These are phyloP conservation scores for Macropodus opercularis DNA, from an alignment of 2,797 vertebrate genomes.

Conservation along the genomic window DNA sequence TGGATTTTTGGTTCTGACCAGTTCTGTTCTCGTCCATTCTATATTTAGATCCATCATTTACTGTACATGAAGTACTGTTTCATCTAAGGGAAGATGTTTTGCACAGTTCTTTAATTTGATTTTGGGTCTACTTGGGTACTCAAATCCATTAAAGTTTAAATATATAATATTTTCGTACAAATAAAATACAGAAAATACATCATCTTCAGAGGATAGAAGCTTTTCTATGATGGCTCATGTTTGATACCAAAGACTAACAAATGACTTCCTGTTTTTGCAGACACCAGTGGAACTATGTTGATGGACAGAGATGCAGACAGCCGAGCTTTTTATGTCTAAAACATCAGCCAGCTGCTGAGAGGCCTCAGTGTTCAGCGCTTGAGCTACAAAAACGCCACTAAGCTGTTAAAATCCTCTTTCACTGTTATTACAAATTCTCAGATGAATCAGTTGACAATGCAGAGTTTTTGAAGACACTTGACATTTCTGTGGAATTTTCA, in stretches of 20 bases:
- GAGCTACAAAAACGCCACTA: constrained; percentile 66
- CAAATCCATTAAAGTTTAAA: constrained; percentile 4
- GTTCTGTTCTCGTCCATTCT: constrained; percentile 16
- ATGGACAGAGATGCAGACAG: constrained; percentile 43
- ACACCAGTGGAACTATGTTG: constrained; percentile 60
- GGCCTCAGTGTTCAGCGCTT: constrained; percentile 55
- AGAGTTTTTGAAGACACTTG: constrained; percentile 7
- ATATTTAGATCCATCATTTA: constrained; percentile 45
- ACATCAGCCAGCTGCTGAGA: constrained; percentile 52
- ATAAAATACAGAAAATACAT: neutral
- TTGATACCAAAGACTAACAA: constrained; percentile 44
- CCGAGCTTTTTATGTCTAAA: constrained; percentile 41
- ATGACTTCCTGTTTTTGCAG: constrained; percentile 67
- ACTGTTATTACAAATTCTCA: constrained; percentile 38
- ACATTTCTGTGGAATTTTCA: constrained; percentile 19
- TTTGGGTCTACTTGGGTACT: neutral
- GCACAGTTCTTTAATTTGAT: constrained; percentile 7
- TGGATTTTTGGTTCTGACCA: constrained; percentile 38
- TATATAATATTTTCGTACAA: neutral
- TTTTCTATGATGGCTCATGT: constrained; percentile 1
- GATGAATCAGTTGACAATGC: constrained; percentile 15
- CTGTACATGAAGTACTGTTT: constrained; percentile 37
- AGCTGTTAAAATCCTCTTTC: constrained; percentile 37
- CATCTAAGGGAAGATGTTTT: constrained; percentile 10
- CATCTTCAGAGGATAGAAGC: neutral